phyloP scores from a whole-genome alignment of 2,113 vertebrate genomes.

The Lucifuga dentata region DNA sequence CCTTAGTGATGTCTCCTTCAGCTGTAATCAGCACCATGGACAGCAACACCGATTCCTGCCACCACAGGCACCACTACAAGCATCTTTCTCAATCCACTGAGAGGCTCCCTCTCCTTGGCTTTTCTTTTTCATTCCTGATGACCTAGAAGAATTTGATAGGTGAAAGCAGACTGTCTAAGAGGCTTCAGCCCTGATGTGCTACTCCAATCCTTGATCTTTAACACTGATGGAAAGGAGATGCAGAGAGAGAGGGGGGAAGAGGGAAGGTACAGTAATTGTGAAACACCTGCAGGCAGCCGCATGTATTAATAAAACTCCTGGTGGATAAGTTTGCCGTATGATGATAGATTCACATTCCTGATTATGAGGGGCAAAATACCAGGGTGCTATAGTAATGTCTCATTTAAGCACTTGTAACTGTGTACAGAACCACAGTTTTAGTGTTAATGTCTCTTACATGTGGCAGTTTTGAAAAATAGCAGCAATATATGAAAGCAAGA shows the following conservation, averaged over 20 bases:
- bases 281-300: constrained; percentile 40
- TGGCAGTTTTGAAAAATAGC: constrained; percentile 57
- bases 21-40: constrained; percentile 81
- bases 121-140: constrained; percentile 52
- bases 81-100: constrained; percentile 69
- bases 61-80: constrained; percentile 53
- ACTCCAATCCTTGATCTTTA: constrained; percentile 47
- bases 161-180: constrained; percentile 55
- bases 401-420: constrained; percentile 46
- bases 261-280: constrained; percentile 22
- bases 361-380: constrained; percentile 32
- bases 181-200: constrained; percentile 46
- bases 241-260: constrained; percentile 12
- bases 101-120: constrained; percentile 45
- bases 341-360: constrained; percentile 27
- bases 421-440: constrained; percentile 21
- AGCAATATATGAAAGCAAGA: constrained; percentile 53
- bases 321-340: constrained; percentile 31
- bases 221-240: constrained; percentile 23
- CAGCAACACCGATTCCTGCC: constrained; percentile 69
- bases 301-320: constrained; percentile 54
- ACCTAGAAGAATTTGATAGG: constrained; percentile 68
- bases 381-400: constrained; percentile 25
- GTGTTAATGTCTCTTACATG: constrained; percentile 37
- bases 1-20: constrained; percentile 77